Evolutionary conservation across 2,888 invertebrate genomes (phyloP).

Genomic region (Chloroclysta siterata): DNA sequence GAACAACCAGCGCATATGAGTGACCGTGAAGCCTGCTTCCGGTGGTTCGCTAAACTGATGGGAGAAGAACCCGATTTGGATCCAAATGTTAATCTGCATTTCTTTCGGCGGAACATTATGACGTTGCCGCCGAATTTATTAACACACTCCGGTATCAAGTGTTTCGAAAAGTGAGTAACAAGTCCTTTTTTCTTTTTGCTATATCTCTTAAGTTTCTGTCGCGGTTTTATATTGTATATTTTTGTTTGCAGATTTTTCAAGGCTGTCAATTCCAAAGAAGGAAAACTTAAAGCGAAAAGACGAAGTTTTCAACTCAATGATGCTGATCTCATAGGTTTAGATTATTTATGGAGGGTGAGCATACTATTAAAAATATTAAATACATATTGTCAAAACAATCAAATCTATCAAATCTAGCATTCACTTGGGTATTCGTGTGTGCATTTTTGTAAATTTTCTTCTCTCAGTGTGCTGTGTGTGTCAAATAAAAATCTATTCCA

Average conservation of each 20-base stretch:
- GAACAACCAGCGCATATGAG: constrained; percentile 96
- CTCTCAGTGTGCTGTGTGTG: too few relatives aligned
- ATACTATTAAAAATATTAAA: neutral
- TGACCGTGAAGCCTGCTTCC: constrained; percentile 98
- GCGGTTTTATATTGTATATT: constrained; percentile 85
- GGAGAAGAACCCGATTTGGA: constrained; percentile 98
- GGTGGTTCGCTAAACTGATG: constrained; percentile 99
- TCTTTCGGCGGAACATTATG: constrained; percentile 97
- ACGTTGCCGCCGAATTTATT: constrained; percentile 95
- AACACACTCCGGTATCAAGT: constrained; percentile 98
- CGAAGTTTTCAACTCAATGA: constrained; percentile 95
- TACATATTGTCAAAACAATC: too few relatives aligned
- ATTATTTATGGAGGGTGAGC: constrained; percentile 96
- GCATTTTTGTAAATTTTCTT: too few relatives aligned
- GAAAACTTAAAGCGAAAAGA: constrained; percentile 94
- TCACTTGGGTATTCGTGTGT: too few relatives aligned
- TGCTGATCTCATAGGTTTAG: constrained; percentile 97
- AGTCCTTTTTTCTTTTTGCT: constrained; percentile 72
- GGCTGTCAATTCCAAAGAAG: constrained; percentile 97
- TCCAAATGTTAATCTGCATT: constrained; percentile 97
- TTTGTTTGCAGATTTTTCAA: constrained; percentile 90
- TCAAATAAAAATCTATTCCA: too few relatives aligned
- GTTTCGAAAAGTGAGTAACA: constrained; percentile 85
- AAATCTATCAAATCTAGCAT: too few relatives aligned
- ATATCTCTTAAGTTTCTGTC: constrained; percentile 74